Conservation (phyloP, 2,797 vertebrate genomes). For the Cebuella pygmaea region DNA sequence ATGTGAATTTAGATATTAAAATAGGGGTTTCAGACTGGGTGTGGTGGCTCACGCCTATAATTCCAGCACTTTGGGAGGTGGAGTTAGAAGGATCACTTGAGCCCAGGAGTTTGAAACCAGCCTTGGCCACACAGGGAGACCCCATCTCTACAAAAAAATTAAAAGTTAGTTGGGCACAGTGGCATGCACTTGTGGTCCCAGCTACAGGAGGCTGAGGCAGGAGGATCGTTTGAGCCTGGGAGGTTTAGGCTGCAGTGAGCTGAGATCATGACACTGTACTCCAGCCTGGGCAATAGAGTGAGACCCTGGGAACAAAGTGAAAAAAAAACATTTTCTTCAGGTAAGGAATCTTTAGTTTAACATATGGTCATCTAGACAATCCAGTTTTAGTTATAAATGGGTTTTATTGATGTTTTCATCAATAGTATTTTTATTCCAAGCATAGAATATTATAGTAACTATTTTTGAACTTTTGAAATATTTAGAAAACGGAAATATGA, state of each 20-base stretch:
- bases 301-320: neutral
- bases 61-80: neutral
- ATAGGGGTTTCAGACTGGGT: neutral
- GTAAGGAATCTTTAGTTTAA: neutral
- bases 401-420: neutral
- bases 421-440: neutral
- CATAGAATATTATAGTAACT: neutral
- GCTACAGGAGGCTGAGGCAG: neutral
- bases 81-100: neutral
- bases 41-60: neutral
- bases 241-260: neutral
- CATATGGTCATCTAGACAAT: neutral
- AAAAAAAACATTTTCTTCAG: neutral
- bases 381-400: neutral
- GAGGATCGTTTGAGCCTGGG: neutral
- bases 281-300: neutral
- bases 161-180: neutral
- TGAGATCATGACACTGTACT: neutral
- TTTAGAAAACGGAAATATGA: neutral
- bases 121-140: neutral
- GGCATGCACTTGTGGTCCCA: neutral
- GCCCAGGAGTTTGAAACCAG: too few relatives aligned
- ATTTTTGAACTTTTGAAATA: conserved; percentile 28
- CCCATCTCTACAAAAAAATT: neutral
- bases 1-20: neutral